A percentile compares a stretch with the other conserved stretches of the same genome.
Evolutionary conservation across 2,797 vertebrate species (phyloP).

Genomic region (Luscinia megarhynchos): DNA sequence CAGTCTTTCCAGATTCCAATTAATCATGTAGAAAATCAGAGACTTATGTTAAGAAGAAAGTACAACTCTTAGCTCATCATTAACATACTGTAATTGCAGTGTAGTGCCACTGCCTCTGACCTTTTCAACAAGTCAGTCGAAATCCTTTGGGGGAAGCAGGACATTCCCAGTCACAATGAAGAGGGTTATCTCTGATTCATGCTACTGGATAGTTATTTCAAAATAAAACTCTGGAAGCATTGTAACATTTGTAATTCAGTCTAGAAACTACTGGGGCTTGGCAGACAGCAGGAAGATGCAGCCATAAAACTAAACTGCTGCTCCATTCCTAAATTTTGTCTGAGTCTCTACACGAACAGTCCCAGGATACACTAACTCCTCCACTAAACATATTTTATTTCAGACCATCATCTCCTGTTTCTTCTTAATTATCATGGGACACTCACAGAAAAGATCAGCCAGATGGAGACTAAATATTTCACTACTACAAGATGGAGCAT

Average conservation of each 20-base stretch:
- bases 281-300: conserved; percentile 1
- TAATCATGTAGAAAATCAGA: conserved; percentile 63
- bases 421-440: conserved; percentile 64
- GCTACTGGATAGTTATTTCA: background rate
- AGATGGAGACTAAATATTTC: conserved; percentile 76
- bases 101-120: conserved; percentile 27
- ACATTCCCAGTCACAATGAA: conserved; percentile 12
- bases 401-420: conserved; percentile 45
- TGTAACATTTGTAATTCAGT: conserved; percentile 2
- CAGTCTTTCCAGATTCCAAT: conserved; percentile 48
- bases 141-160: conserved; percentile 42
- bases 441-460: conserved; percentile 64
- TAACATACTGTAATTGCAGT: conserved; percentile 61
- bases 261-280: conserved; percentile 6
- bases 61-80: conserved; percentile 55
- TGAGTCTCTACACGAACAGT: background rate
- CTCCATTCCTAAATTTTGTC: background rate
- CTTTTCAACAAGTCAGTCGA: conserved; percentile 25
- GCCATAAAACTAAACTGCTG: conserved; percentile 30
- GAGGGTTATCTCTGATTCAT: background rate
- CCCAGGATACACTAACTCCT: background rate
- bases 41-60: conserved; percentile 60
- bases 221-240: conserved; percentile 2
- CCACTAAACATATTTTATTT: conserved; percentile 22
- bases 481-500: conserved; percentile 63